Evolutionary conservation across 1,140 invertebrate genomes (phyloP).

Genomic region (Bombus consobrinus): DNA sequence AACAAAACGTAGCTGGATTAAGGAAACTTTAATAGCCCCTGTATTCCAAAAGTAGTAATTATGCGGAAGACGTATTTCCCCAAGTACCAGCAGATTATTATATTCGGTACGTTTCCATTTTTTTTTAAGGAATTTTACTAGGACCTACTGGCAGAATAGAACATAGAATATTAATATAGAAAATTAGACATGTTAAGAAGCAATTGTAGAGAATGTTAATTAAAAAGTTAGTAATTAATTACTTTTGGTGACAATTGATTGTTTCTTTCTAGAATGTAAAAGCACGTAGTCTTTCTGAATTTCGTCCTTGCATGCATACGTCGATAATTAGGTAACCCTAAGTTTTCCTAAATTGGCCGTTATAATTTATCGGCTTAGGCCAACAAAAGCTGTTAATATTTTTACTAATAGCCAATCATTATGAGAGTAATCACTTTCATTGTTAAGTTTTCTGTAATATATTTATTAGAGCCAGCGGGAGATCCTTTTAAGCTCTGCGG

Average conservation of each 20-base stretch:
- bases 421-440: neutral
- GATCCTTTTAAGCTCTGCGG: neutral
- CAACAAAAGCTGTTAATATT: neutral
- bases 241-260: too few relatives aligned
- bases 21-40: neutral
- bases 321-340: neutral
- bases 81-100: neutral
- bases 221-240: neutral
- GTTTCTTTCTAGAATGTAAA: too few relatives aligned
- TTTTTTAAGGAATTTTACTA: too few relatives aligned
- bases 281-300: too few relatives aligned
- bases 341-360: neutral
- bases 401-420: neutral
- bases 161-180: neutral
- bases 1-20: neutral
- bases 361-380: neutral
- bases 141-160: too few relatives aligned
- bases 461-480: too few relatives aligned
- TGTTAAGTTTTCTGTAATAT: neutral
- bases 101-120: neutral
- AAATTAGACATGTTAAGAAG: neutral
- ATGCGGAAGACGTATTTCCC: conserved; percentile 14
- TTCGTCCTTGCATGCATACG: too few relatives aligned
- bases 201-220: neutral
- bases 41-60: neutral